Base-by-base conservation (phyloP, 1,140 invertebrate genomes). In the Drosophila baimaii region DNA sequence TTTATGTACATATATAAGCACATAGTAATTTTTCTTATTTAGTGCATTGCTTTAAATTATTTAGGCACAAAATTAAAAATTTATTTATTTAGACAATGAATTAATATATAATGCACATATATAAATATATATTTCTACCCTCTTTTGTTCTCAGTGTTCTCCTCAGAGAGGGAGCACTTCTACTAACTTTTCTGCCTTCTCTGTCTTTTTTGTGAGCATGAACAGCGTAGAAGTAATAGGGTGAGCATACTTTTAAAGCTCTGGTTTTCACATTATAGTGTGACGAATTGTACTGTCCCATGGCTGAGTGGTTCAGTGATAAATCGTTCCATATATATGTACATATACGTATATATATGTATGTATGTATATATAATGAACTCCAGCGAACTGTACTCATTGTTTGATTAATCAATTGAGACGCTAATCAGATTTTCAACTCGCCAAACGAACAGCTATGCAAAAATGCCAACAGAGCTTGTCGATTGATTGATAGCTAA, bases 401-500 rank as follows among this genome's bases (percentile, higher is more conserved):
- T 64, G 43, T 68, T 39, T 49, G 59, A 10, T 47, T 65, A 49
- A 64, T 64, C 43, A 64, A 65, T 35, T 49, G 59, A 19, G 25
- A 25, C 19, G 27, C 33, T 65, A 68, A 68, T 65, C 15, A 19
- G 15, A 61, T 31, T 59, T 21, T 31, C 27, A 59, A 8, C 27
- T 33, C 12, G 17, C 23, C 23, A 37, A 46, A 29, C 58, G 13
- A 39, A 21, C 49, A 31, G 19, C n/a, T 52, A 35, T n/a, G 19
- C 15, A 25, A 55, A 39, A 57, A 23, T 17, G 13, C 52, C 9
- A 35, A 55, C 15, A 35, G 15, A 25, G n/a, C 3, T 0, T 0
- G 21, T 54, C 7, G 9, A n/a, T 12, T 23, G 27, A 64, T 25
- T 64, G 54, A 13, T 29, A 33, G 62, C 54, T 13, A 12, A 43